Evolutionary conservation across 2,888 invertebrate genomes (phyloP).

Genomic region (Bombyx huttoni): DNA sequence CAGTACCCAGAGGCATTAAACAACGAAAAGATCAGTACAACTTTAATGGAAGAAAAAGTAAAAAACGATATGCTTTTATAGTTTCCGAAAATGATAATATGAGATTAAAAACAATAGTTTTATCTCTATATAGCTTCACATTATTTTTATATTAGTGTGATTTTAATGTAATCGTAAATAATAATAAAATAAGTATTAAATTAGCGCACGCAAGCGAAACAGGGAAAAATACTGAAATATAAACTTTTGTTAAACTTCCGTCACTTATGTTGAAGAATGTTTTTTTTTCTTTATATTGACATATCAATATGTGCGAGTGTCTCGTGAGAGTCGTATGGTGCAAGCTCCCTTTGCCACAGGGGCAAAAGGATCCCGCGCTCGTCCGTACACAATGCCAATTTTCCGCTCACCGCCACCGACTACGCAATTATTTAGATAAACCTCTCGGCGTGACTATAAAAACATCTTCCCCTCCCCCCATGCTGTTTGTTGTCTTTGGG

Average conservation of each 20-base stretch:
- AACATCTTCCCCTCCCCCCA: constrained; percentile 64
- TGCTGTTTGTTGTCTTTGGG: constrained; percentile 69
- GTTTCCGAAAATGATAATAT: too few relatives aligned
- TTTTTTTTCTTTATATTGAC: constrained; percentile 8
- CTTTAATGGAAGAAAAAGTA: too few relatives aligned
- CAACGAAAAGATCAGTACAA: too few relatives aligned
- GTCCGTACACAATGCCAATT: constrained; percentile 57
- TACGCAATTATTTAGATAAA: constrained; percentile 72
- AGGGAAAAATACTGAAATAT: constrained; percentile 3
- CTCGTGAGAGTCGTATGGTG: constrained; percentile 15
- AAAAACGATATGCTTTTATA: too few relatives aligned
- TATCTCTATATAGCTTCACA: too few relatives aligned
- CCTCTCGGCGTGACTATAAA: constrained; percentile 71
- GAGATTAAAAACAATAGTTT: too few relatives aligned
- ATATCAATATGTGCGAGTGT: constrained; percentile 18
- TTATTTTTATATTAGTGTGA: too few relatives aligned
- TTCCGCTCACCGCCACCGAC: constrained; percentile 70
- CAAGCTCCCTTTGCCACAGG: constrained; percentile 6
- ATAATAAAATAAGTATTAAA: too few relatives aligned
- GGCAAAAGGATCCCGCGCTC: constrained; percentile 10
- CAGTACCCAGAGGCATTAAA: too few relatives aligned
- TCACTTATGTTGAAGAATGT: neutral
- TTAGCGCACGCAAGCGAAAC: too few relatives aligned
- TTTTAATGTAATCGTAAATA: too few relatives aligned
- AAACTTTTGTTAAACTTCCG: neutral